Percentiles rank a stretch among this genome's conserved stretches.
Evolutionary conservation across 2,113 vertebrate genomes (phyloP).

Genomic region (Petromus typicus): DNA sequence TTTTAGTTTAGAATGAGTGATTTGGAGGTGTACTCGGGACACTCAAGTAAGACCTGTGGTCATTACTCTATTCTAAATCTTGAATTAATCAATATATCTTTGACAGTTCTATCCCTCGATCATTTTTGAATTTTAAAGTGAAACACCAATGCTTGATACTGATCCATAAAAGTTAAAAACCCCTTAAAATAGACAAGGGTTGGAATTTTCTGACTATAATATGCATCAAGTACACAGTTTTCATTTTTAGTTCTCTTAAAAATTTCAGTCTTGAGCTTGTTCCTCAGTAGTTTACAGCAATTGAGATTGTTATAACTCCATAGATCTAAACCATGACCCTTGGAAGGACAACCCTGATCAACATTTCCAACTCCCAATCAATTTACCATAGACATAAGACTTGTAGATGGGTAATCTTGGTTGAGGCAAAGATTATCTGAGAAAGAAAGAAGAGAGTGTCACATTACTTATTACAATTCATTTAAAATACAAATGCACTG

Average conservation of each 20-base stretch:
- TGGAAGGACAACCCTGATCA: neutral
- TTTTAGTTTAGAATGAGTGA: neutral
- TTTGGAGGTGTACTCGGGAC: neutral
- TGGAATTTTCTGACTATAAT: neutral
- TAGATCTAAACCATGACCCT: neutral
- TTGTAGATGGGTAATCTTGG: neutral
- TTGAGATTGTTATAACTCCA: neutral
- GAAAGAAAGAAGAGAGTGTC: neutral
- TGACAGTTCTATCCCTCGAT: neutral
- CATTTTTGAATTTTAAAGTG: neutral
- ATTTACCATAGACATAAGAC: neutral
- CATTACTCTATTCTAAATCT: neutral
- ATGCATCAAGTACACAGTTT: neutral
- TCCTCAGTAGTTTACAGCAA: neutral
- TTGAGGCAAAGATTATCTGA: neutral
- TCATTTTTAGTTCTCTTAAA: neutral
- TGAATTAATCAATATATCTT: neutral
- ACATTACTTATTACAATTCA: neutral
- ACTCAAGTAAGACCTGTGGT: neutral
- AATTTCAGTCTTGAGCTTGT: conserved; percentile 4
- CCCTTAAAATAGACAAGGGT: neutral
- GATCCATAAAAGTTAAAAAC: neutral
- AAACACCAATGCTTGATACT: neutral
- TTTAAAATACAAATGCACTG: neutral
- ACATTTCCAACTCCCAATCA: neutral